A percentile compares a stretch with the other conserved stretches of the same genome.
Conservation (phyloP, 1,140 invertebrate genomes). For the Teleopsis dalmanni region DNA sequence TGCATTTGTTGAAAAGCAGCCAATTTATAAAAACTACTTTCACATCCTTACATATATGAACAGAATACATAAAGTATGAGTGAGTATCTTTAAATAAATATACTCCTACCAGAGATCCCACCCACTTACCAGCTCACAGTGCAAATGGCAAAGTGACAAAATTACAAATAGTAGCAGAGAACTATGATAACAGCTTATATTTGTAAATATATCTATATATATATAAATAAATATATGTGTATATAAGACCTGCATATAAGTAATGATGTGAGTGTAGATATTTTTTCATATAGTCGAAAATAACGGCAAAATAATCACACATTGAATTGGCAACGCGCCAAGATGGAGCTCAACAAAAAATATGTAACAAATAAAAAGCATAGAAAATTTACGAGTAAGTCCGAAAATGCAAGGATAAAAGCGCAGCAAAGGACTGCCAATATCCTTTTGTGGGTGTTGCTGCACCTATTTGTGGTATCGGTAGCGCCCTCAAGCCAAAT, state of each 20-base stretch:
- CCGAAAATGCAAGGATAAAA: no score
- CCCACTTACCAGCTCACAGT: no score
- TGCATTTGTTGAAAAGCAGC: conserved; percentile 43
- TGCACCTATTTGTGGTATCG: no score
- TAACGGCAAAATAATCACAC: conserved; percentile 42
- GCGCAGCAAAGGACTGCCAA: no score
- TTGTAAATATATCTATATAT: background rate
- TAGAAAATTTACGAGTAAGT: no score
- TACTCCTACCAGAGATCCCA: no score
- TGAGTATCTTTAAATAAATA: conserved; percentile 3
- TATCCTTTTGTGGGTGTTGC: no score
- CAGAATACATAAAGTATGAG: background rate
- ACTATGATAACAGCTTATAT: background rate
- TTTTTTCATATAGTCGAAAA: conserved; percentile 23
- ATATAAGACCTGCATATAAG: background rate
- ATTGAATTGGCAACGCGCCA: conserved; percentile 41
- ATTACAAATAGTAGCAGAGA: conserved; percentile 3
- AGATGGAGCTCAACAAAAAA: no score
- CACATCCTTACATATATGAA: background rate
- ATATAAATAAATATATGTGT: background rate
- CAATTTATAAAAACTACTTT: conserved; percentile 23
- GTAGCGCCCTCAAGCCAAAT: no score
- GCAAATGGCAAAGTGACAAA: conserved; percentile 7
- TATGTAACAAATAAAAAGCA: no score
- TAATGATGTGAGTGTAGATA: background rate